Percentiles rank a stretch among this genome's conserved stretches.
Evolutionary conservation across 2,113 vertebrate species (phyloP).

Genomic region (Rhadina sibilatrix): DNA sequence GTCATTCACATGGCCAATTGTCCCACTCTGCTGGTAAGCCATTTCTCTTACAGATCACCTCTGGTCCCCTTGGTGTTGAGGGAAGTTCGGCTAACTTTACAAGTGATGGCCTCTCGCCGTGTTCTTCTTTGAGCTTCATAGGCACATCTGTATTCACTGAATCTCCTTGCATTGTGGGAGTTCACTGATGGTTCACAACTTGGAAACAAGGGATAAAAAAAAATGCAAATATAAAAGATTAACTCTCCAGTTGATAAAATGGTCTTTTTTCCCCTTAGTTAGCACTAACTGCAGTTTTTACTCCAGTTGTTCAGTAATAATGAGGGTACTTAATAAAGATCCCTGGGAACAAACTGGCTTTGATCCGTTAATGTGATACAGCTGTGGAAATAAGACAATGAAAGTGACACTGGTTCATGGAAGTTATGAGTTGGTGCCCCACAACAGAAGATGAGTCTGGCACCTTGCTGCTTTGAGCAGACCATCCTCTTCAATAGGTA

Average conservation of each 20-base stretch:
- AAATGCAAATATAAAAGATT: not conserved
- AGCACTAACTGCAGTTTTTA: not conserved
- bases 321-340: not conserved
- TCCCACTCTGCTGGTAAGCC: not conserved
- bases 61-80: not conserved
- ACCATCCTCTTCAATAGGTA: not conserved
- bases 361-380: not conserved
- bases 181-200: not conserved
- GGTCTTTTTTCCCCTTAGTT: not conserved
- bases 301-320: not conserved
- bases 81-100: not conserved
- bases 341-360: not conserved
- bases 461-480: not conserved
- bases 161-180: not conserved
- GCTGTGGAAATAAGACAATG: not conserved
- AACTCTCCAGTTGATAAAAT: not conserved
- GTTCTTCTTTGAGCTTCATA: not conserved
- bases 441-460: not conserved
- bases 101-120: rapidly evolving
- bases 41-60: not conserved
- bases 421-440: not conserved
- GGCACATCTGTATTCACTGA: not conserved
- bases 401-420: not conserved
- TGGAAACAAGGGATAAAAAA: not conserved
- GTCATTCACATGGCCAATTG: not conserved